phyloP scores from a whole-genome alignment of 2,113 vertebrate genomes.

The Neolamprologus toae region DNA sequence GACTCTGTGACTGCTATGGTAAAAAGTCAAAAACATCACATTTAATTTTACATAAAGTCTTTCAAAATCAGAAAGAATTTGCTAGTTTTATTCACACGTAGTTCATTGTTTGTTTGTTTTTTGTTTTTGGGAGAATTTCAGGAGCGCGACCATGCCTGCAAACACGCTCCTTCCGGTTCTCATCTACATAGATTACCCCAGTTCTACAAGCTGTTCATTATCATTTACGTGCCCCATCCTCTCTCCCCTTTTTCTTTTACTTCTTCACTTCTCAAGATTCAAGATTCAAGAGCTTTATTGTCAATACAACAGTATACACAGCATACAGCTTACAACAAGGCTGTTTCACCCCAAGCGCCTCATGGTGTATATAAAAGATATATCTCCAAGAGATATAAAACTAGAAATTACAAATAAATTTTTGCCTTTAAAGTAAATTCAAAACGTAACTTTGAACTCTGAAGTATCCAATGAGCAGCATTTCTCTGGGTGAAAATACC shows the following conservation, averaged over 20 bases:
- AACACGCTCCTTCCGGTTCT: background rate
- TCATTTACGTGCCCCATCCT: background rate
- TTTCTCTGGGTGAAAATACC: background rate
- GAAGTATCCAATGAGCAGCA: background rate
- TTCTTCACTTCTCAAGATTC: background rate
- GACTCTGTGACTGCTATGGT: background rate
- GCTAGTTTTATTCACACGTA: background rate
- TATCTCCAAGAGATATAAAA: background rate
- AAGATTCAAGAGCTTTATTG: background rate
- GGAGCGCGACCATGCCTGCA: background rate
- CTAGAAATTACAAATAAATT: background rate
- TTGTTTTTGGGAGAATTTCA: background rate
- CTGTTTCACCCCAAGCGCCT: background rate
- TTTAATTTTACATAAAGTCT: background rate
- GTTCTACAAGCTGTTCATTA: background rate
- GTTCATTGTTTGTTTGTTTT: background rate
- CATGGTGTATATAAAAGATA: background rate
- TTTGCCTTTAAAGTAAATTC: background rate
- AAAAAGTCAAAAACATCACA: rapidly evolving
- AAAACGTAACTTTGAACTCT: background rate
- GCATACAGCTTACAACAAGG: background rate
- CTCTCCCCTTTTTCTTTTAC: background rate
- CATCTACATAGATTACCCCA: background rate
- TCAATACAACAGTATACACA: background rate
- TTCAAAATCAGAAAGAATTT: background rate